Base-by-base conservation (phyloP, 2,888 invertebrate genomes). In the Brachypterus glaber region DNA sequence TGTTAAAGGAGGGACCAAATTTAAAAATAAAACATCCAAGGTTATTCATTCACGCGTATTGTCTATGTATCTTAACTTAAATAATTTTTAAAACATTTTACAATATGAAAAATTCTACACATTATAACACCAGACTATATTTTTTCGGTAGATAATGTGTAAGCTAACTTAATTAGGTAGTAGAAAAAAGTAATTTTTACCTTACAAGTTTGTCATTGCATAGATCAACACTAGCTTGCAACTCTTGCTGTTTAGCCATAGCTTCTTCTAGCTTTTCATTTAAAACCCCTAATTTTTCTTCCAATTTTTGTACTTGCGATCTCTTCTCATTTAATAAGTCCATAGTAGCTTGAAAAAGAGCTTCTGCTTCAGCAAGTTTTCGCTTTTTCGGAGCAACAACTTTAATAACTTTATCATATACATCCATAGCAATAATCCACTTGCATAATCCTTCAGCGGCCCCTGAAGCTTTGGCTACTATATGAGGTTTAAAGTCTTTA, bases 381-480 rank as follows among this genome's bases (percentile, higher is more conserved):
- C 77, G 82, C 59, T 88, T 86, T 64, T 91, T 91, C 0, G 90
- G 90, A 7, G 83, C 87, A 7, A 86, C 85, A 30, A 79, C 76
- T 66, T 84, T 86, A 31, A 83, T 82, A 2, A 87, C 85, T 31
- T 76, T 76, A 58, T 91, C 89, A 58, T 91, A 91, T 66, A 84
- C 78, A 55, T 90, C 88, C 78, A 91, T 83, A 1, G 90, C 90
- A 46, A 85, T 76, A 34, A 91, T 84, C 91, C 91, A 91, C 59
- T 86, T 83, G 60, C 89, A 90, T 26, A 89, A 69, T 35, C 92
- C 93, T 68, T 95, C 91, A 14, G 93, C 95, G 2, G 96, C 96
- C 46, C 88, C 81, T 0, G 93, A 95, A 1, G 92, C 92, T 64
- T 89, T 87, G 9, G 84, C 83, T 37, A 89, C 82, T 37, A 83